These are phyloP conservation scores for Catamblyrhynchus diadema DNA, from an alignment of 2,797 vertebrate genomes.

Conservation along the genomic window DNA sequence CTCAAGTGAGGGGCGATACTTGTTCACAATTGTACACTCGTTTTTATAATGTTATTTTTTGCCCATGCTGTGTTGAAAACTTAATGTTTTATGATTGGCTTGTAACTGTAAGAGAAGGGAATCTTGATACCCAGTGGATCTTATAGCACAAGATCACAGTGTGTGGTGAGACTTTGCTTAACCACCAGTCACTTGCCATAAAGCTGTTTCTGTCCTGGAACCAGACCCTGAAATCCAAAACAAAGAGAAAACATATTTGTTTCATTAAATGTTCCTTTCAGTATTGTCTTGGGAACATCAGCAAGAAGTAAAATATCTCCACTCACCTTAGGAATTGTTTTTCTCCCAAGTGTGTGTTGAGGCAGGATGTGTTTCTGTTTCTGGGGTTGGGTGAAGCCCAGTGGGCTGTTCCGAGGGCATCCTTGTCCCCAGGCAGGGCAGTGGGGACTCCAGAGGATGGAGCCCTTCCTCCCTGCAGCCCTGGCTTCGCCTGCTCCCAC, in stretches of 20 bases:
- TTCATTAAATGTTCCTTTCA: not conserved
- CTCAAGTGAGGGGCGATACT: not conserved
- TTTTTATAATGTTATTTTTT: not conserved
- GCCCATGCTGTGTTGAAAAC: not conserved
- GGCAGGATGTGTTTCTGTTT: not conserved
- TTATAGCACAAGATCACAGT: not conserved
- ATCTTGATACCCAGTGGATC: not conserved
- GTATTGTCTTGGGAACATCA: not conserved
- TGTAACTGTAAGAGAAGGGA: not conserved
- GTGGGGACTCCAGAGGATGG: not conserved
- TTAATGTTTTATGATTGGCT: not conserved
- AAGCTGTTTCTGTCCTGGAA: not conserved
- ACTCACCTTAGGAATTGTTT: not conserved
- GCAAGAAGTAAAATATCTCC: not conserved
- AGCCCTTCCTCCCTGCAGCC: fast-evolving
- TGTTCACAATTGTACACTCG: not conserved
- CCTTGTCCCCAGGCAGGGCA: no score
- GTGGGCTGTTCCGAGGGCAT: fast-evolving
- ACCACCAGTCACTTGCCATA: not conserved
- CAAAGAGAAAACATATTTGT: not conserved
- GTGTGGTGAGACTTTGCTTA: not conserved
- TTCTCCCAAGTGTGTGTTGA: not conserved
- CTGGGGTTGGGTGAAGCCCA: not conserved
- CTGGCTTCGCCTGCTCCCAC: not conserved
- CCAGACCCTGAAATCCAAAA: not conserved